These are phyloP conservation scores for Crotalus helleri DNA, from an alignment of 2,113 vertebrate genomes.

Conservation along the genomic window DNA sequence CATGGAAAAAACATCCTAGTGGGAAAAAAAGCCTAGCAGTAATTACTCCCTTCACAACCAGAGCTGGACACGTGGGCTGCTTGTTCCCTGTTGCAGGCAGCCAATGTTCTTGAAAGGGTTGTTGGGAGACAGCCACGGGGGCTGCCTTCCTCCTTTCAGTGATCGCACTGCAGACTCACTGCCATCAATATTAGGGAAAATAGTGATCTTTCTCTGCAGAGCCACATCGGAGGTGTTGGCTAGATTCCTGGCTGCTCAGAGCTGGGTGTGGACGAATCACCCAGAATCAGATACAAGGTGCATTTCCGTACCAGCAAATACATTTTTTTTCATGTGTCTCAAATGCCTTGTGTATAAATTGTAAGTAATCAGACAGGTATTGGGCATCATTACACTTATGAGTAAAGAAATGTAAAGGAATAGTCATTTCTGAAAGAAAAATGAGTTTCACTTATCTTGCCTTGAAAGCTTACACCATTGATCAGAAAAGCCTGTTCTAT, in stretches of 20 bases:
- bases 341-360: background rate
- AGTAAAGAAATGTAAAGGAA: background rate
- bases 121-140: background rate
- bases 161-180: background rate
- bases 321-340: background rate
- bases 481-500: background rate
- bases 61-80: background rate
- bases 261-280: background rate
- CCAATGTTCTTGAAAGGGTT: background rate
- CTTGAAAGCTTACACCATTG: background rate
- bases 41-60: background rate
- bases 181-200: background rate
- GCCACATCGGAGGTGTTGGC: background rate
- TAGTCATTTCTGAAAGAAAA: background rate
- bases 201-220: background rate
- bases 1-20: background rate
- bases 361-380: background rate
- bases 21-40: background rate
- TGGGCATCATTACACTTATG: background rate
- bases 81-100: background rate
- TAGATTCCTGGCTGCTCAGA: background rate
- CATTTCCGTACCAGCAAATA: background rate
- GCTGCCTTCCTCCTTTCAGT: background rate
- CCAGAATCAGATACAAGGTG: background rate
- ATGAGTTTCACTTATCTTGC: background rate